Evolutionary conservation across 2,888 invertebrate species (phyloP).

Genomic region (Tridacna gigas): DNA sequence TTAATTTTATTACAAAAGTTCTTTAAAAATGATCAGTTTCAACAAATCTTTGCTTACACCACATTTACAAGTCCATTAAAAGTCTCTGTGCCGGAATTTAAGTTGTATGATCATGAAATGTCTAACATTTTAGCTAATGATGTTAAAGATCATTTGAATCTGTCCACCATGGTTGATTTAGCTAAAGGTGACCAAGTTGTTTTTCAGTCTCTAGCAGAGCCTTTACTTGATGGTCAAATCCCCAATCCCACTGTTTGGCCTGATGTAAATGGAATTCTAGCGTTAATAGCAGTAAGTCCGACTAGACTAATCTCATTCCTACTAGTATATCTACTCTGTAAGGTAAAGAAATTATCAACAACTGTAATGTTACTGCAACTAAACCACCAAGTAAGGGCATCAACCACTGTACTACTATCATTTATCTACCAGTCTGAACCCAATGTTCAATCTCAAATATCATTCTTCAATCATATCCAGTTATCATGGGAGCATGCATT

Average conservation of each 20-base stretch:
- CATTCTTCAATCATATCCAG: too few species aligned
- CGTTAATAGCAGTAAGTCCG: background rate
- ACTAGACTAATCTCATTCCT: background rate
- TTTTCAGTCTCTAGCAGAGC: conserved; percentile 10
- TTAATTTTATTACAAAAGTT: conserved; percentile 42
- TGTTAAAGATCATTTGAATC: conserved; percentile 28
- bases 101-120: conserved; percentile 43
- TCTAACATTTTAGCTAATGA: conserved; percentile 32
- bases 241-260: background rate
- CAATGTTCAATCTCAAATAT: too few species aligned
- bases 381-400: too few species aligned
- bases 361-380: too few species aligned
- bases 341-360: background rate
- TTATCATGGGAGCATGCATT: too few species aligned
- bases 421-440: too few species aligned
- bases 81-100: conserved; percentile 32
- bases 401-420: too few species aligned
- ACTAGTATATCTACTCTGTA: background rate
- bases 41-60: conserved; percentile 31
- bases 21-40: conserved; percentile 28
- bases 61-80: conserved; percentile 29
- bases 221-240: conserved; percentile 11
- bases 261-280: background rate
- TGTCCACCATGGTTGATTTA: background rate
- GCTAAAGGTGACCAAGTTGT: conserved; percentile 4